These are phyloP conservation scores for Esox niger DNA, from an alignment of 2,113 vertebrate genomes.

Conservation along the genomic window DNA sequence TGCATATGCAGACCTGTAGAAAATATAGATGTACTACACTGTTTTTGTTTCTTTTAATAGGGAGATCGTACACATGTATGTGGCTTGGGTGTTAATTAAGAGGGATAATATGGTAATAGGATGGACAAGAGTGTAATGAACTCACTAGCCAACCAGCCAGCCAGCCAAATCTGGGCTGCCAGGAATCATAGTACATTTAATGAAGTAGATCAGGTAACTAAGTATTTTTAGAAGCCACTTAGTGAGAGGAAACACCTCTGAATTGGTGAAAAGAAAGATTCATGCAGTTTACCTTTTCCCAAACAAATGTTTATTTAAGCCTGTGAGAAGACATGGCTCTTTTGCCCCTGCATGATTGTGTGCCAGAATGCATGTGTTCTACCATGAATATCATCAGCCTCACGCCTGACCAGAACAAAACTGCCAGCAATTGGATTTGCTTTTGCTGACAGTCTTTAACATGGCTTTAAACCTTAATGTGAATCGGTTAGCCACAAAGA, in stretches of 20 bases:
- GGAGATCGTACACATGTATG: background rate
- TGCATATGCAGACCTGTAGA: background rate
- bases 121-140: conserved; percentile 9
- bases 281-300: conserved; percentile 29
- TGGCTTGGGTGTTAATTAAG: background rate
- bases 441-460: conserved; percentile 1
- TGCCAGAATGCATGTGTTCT: conserved; percentile 1
- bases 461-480: background rate
- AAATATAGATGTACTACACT: conserved; percentile 12
- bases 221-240: conserved; percentile 68
- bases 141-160: background rate
- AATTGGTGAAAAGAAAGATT: conserved; percentile 32
- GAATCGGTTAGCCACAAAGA: conserved; percentile 10
- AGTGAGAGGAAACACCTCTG: conserved; percentile 55
- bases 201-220: conserved; percentile 65
- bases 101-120: conserved; percentile 9
- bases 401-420: conserved; percentile 1
- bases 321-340: background rate
- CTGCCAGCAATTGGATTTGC: background rate
- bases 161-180: conserved; percentile 51
- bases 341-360: conserved; percentile 9
- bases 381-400: conserved; percentile 18
- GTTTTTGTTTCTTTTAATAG: conserved; percentile 20
- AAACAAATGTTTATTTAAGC: conserved; percentile 10
- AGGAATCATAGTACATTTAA: conserved; percentile 66